Conservation (phyloP, 92 coral and sea anemone species). For the Nematostella vectensis region DNA sequence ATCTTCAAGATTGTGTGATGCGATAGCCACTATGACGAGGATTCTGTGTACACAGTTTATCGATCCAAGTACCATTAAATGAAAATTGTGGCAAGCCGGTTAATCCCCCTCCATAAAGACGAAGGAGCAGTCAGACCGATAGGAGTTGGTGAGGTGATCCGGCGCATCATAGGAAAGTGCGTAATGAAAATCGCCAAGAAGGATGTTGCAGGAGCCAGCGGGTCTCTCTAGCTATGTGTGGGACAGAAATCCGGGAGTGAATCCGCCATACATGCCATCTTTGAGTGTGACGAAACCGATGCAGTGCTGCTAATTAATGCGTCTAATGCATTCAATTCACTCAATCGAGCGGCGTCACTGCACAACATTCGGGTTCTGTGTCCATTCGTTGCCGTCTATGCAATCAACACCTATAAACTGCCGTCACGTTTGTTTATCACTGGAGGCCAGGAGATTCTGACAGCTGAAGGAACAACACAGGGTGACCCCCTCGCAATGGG, state of each 20-base stretch:
- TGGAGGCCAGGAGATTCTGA: slow-evolving; percentile 20
- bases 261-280: not conserved
- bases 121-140: not conserved
- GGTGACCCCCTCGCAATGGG: no score
- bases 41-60: slow-evolving; percentile 29
- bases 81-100: slow-evolving; percentile 7
- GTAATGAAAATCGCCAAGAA: not conserved
- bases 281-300: not conserved
- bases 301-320: not conserved
- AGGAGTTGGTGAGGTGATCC: not conserved
- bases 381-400: not conserved
- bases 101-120: slow-evolving; percentile 5
- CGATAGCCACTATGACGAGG: slow-evolving; percentile 29
- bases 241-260: not conserved
- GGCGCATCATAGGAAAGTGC: not conserved
- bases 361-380: not conserved
- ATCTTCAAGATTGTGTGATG: slow-evolving; percentile 17
- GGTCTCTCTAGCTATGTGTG: not conserved
- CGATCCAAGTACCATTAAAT: not conserved
- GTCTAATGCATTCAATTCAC: not conserved
- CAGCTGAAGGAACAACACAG: slow-evolving; percentile 29
- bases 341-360: not conserved
- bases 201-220: not conserved
- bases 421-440: not conserved
- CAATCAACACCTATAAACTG: not conserved